Conservation (phyloP, 2,888 invertebrate genomes). For the Athetis lepigone region DNA sequence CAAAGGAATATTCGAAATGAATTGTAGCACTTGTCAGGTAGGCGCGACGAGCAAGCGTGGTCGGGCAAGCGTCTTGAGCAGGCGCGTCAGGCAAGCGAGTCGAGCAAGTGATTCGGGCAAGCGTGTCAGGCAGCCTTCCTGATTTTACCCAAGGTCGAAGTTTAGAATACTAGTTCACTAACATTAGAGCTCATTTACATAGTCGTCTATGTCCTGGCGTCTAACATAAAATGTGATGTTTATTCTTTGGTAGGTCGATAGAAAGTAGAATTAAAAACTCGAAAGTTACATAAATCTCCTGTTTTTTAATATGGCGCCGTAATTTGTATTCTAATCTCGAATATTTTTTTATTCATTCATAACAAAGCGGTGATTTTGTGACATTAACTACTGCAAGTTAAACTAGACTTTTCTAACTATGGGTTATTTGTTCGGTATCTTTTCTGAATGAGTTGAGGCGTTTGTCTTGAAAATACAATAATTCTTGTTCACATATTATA, state of each 20-base stretch:
- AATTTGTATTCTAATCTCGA: background rate
- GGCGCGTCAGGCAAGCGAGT: constrained; percentile 3
- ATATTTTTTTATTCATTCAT: no score
- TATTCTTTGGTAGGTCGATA: constrained; percentile 5
- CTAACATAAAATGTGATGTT: constrained; percentile 7
- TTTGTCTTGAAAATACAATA: no score
- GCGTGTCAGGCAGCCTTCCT: constrained; percentile 7
- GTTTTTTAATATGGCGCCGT: background rate
- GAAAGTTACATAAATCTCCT: background rate
- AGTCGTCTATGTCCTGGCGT: constrained; percentile 20
- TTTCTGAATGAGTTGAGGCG: no score
- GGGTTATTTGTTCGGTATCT: no score
- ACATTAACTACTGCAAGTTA: background rate
- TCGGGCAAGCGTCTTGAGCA: background rate
- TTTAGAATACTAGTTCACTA: constrained; percentile 24
- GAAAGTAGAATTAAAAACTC: constrained; percentile 35
- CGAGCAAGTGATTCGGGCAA: constrained; percentile 1
- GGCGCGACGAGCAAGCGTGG: background rate
- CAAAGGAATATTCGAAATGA: constrained; percentile 10
- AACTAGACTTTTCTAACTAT: no score
- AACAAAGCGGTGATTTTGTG: background rate
- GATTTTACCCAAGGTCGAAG: constrained; percentile 32
- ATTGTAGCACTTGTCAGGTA: constrained; percentile 12
- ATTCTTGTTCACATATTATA: no score
- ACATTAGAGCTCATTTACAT: constrained; percentile 37